Evolutionary conservation across 1,140 invertebrate genomes (phyloP).

Genomic region (Pseudomyrmex gracilis): DNA sequence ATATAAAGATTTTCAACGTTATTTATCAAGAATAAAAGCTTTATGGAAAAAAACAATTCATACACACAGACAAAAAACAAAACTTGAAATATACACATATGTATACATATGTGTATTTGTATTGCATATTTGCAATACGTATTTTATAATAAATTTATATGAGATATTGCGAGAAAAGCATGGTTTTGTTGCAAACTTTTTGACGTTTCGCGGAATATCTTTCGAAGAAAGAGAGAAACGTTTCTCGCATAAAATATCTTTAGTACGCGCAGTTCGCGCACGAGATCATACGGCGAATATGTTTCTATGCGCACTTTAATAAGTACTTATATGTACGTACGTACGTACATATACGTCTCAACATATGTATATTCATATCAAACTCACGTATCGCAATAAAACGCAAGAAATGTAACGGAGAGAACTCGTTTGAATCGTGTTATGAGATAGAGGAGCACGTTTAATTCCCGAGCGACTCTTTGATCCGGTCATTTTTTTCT

Average conservation of each 20-base stretch:
- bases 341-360: too few relatives aligned
- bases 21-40: background rate
- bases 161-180: too few relatives aligned
- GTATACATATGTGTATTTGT: too few relatives aligned
- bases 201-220: background rate
- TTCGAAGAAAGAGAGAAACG: background rate
- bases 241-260: slow-evolving; percentile 14
- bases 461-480: slow-evolving; percentile 33
- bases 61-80: background rate
- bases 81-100: background rate
- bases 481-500: slow-evolving; percentile 32
- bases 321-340: slow-evolving; percentile 5
- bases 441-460: background rate
- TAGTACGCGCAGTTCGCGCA: background rate
- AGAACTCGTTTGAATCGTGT: background rate
- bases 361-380: background rate
- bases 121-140: background rate
- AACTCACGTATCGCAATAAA: background rate
- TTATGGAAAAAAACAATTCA: background rate
- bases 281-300: background rate
- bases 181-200: too few relatives aligned
- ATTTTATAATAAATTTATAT: background rate
- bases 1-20: background rate
- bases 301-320: background rate
- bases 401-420: slow-evolving; percentile 1